Evolutionary conservation across 2,797 vertebrate species (phyloP), one percentile per base, ranked within the genome.

Genomic region (Aplochiton taeniatus): DNA sequence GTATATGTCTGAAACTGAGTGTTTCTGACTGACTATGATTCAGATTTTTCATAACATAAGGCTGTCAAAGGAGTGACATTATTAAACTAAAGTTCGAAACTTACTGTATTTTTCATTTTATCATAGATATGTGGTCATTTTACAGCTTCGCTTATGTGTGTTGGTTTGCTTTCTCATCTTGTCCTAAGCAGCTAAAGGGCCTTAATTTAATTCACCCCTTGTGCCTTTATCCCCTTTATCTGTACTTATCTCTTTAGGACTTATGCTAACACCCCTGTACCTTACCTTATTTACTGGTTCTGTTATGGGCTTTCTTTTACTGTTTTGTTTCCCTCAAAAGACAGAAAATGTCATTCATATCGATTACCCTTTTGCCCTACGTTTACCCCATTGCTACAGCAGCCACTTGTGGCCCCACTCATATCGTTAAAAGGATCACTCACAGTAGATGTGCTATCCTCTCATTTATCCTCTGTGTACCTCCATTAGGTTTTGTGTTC

Each of bases 181-280:
- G 1, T 1, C 18, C 58, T 48, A 16, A 63, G 67, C 1, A 64
- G 17, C 41, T 43, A 31, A 31, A 31, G 41, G 47, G 54, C 65
- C 72, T 66, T 19, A 0, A 52, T 52, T 62, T 47, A 56, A 0
- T 71, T 62, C 55, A n/a, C n/a, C 56, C 48, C 69, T 52, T 58
- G 1, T 58, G 63, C 2, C 58, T 62, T 45, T 12, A 8, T 55
- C 13, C 16, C 43, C 13, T 46, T 58, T 18, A 13, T 73, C 16
- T 55, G 13, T 59, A 46, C 55, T 43, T 58, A 58, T 13, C 41
- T 11, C n/a, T 54, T 4, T 10, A 17, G 57, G 0, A 31, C 31
- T 31, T 31, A 31, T 31, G 31, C 31, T 6, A 31, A 31, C 31
- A 31, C 31, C 31, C 31, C 31, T 31, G 31, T 31, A 31, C 2